Conservation (phyloP, 2,797 vertebrate species). For the Argyrosomus regius region DNA sequence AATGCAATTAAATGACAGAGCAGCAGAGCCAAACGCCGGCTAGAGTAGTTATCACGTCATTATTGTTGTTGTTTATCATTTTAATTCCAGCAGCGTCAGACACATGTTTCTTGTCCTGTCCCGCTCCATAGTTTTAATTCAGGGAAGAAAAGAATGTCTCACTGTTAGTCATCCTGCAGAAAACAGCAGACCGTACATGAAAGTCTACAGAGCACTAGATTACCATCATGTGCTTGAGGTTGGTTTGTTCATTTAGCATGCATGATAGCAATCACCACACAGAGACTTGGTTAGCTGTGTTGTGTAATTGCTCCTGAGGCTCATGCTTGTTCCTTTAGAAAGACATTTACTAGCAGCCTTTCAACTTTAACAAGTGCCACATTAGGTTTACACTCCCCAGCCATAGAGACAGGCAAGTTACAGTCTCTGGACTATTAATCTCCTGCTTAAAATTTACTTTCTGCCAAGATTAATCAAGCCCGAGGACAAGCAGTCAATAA, state of each 20-base stretch:
- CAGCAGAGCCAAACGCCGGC: slow-evolving; percentile 34
- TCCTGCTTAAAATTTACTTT: slow-evolving; percentile 63
- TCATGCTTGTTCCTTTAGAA: slow-evolving; percentile 64
- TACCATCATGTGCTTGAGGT: slow-evolving; percentile 23
- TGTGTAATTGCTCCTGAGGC: slow-evolving; percentile 63
- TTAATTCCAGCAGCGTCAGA: slow-evolving; percentile 46
- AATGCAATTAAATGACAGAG: slow-evolving; percentile 55
- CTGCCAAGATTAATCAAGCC: slow-evolving; percentile 70
- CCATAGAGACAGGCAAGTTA: slow-evolving; percentile 47
- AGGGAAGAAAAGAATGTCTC: neutral
- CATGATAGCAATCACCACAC: slow-evolving; percentile 56
- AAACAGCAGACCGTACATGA: slow-evolving; percentile 4
- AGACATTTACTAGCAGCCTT: slow-evolving; percentile 72
- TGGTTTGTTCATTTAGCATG: slow-evolving; percentile 64
- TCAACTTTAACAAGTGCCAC: slow-evolving; percentile 74
- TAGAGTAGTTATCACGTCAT: slow-evolving; percentile 29
- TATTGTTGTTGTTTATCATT: slow-evolving; percentile 54
- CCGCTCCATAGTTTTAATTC: neutral
- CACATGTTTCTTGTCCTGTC: neutral
- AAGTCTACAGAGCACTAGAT: slow-evolving; percentile 22
- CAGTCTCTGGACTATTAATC: slow-evolving; percentile 68
- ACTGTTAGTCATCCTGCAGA: neutral
- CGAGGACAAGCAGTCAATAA: slow-evolving; percentile 64
- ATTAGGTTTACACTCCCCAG: slow-evolving; percentile 68
- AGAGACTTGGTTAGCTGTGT: slow-evolving; percentile 45